Evolutionary conservation across 2,797 vertebrate species (phyloP), one percentile per base, ranked within the genome.

Genomic region (Typhlichthys eigenmanni): DNA sequence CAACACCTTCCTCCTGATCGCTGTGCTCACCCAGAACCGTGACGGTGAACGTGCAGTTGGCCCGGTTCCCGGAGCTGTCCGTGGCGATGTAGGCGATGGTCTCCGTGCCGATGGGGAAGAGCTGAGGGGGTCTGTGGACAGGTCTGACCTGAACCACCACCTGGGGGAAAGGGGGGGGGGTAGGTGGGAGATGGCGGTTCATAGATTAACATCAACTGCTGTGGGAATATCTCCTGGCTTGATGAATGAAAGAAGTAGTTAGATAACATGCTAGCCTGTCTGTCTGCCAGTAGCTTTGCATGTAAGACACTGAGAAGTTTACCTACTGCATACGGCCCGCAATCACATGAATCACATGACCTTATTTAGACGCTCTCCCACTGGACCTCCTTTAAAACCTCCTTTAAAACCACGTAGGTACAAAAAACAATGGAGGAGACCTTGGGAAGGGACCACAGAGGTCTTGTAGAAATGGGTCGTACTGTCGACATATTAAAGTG

Each of bases 1-100:
- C 24, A 24, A 24, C 24, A 24, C 24, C 24, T 24, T 24, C 24
- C 24, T 24, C 24, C 24, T 24, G 24, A 4, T 24, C 13, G 46
- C 64, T 60, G 66, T 71, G 78, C 96, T 95, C 91, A 99, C 97
- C 97, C 13, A 95, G 89, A 81, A 98, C 94, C 19, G 90, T 95
- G 82, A 98, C 87, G 0, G 71, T 94, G 87, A 98, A 98, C 17
- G 94, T 95, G 75, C 97, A 99, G 89, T 93, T 96, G 84, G 94
- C 96, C 70, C 93, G 92, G 85, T 98, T 99, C 62, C 93, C 90
- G 0, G 94, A 87, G 55, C 77, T 92, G 81, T 99, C 97, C 0
- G 72, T 82, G 0, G 94, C 96, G 3, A 89, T 94, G 79, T 98
- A 99, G 3, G 93, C 95, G 82, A 98, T 90, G 52, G 82, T 87